Percentiles rank a stretch among this genome's conserved stretches.
Conservation (phyloP, 2,888 invertebrate genomes). For the Tachina fera region DNA sequence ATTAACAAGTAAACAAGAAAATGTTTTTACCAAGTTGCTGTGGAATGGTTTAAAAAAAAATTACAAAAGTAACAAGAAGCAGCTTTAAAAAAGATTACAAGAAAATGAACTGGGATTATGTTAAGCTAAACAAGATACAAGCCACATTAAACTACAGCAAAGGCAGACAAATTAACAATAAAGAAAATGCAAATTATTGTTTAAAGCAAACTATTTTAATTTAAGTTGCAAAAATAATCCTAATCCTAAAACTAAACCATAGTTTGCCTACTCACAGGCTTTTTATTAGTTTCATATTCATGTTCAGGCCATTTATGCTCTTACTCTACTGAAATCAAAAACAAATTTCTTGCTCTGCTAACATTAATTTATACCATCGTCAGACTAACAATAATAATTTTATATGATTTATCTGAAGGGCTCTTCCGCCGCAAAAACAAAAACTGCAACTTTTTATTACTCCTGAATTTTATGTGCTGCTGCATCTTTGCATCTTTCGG, state of each 20-base stretch:
- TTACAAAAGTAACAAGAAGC: neutral
- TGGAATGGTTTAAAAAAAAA: neutral
- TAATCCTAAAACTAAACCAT: too few species aligned
- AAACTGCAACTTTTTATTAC: conserved; percentile 17
- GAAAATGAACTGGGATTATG: neutral
- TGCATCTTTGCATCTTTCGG: conserved; percentile 26
- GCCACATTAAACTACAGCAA: neutral
- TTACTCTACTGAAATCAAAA: neutral
- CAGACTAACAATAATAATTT: conserved; percentile 80
- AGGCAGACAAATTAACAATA: too few species aligned
- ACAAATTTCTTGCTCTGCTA: conserved; percentile 61
- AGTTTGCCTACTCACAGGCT: too few species aligned
- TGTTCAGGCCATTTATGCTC: too few species aligned
- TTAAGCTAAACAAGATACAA: neutral
- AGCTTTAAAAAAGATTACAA: neutral
- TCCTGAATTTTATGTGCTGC: conserved; percentile 23
- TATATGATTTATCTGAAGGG: conserved; percentile 80
- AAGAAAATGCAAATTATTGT: too few species aligned
- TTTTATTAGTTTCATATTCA: neutral
- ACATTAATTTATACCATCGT: conserved; percentile 80
- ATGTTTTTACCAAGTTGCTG: conserved; percentile 25
- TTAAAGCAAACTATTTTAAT: too few species aligned
- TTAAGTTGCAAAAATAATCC: too few species aligned
- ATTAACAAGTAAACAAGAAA: conserved; percentile 42
- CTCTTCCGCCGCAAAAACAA: conserved; percentile 44